phyloP scores from a whole-genome alignment of 92 coral and sea anemone species.

The Palythoa grandis region DNA sequence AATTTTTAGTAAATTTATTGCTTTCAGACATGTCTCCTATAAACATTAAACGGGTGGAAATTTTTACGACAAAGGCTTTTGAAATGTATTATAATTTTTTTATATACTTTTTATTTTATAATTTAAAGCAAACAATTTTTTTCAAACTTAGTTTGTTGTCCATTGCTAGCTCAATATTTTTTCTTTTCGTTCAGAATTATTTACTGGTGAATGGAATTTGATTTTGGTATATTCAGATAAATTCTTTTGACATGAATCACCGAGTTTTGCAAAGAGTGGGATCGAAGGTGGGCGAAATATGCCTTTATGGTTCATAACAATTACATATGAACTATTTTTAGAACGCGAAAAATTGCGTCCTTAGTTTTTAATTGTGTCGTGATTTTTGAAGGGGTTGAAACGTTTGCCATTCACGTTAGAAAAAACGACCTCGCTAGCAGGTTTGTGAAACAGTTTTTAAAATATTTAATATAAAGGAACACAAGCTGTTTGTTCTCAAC shows the following conservation, averaged over 20 bases:
- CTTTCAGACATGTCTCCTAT: too few relatives aligned
- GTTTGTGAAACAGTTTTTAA: too few relatives aligned
- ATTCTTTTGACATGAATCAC: slow-evolving; percentile 36
- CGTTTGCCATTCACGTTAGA: too few relatives aligned
- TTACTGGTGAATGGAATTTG: neutral
- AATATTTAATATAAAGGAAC: too few relatives aligned
- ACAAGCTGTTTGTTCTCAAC: too few relatives aligned
- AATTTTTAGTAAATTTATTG: too few relatives aligned
- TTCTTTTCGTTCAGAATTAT: neutral
- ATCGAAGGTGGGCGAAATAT: neutral
- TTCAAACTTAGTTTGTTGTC: neutral
- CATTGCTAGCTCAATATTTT: neutral
- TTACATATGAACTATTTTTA: slow-evolving; percentile 34
- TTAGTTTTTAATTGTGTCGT: too few relatives aligned
- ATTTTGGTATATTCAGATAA: neutral
- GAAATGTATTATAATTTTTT: too few relatives aligned
- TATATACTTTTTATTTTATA: too few relatives aligned
- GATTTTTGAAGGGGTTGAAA: neutral
- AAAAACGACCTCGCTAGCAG: too few relatives aligned
- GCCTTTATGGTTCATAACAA: slow-evolving; percentile 9
- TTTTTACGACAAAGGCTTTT: too few relatives aligned
- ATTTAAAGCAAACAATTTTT: neutral
- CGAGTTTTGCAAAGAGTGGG: neutral
- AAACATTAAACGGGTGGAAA: too few relatives aligned
- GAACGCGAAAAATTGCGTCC: neutral